Evolutionary conservation across 2,888 invertebrate genomes (phyloP), one percentile per base, ranked within the genome.

Genomic region (Ophion ellenae): DNA sequence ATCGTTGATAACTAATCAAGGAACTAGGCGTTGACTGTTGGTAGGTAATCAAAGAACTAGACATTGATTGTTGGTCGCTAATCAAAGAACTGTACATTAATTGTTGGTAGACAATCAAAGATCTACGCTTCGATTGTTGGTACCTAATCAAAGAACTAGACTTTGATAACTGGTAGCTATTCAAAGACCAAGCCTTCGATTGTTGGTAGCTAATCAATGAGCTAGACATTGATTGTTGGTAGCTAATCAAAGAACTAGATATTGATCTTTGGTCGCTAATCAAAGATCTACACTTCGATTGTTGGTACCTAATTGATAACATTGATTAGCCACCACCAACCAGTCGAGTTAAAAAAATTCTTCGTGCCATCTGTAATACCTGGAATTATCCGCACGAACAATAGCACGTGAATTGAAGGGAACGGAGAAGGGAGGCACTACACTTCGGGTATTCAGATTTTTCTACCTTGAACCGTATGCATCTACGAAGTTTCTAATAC

Each of bases 401-500:
- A 47, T 47, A 47, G 14, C 47, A 14, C 11, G 14, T 47, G 14
- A 47, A 47, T 47, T 10, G 14, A 64, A 2, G 11, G 9, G 2
- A 64, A 32, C 64, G 61, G 6, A 74, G 36, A 61, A 74, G 3
- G 10, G 17, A 28, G 24, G 45, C 7, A 7, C 45, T 7, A 7
- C 47, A 40, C 5, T 59, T 6, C 1, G 45, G 14, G 36, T 20
- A 20, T 69, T 24, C n/a, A 3, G 63, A 45, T 40, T 74, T 74
- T 59, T 63, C 9, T 28, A 45, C 17, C 9, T 45, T 36, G 17
- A 47, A 20, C 36, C 36, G 17, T 47, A 57, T 40, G 28, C n/a
- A 70, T 53, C 77, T 57, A 57, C 79, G 70, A 70, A 87, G 84
- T 88, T 88, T 83, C 86, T 87, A 89, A 89, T 89, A 86, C 70